A percentile compares a stretch with the other conserved stretches of the same genome.
Evolutionary conservation across 2,888 invertebrate genomes (phyloP).

Genomic region (Conistra vaccinii): DNA sequence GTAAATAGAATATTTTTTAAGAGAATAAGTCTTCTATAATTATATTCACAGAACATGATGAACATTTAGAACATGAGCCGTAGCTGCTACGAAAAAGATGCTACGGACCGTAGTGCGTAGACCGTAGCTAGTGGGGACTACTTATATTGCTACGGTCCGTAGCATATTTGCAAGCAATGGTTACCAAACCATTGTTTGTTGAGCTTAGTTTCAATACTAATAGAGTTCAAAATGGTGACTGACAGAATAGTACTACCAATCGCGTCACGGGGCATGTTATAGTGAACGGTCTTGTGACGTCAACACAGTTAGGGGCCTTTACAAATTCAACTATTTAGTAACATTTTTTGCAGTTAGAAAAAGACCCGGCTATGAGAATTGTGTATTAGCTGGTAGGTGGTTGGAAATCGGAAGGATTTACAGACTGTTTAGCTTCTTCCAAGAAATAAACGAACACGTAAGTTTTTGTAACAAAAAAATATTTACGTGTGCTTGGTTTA

Average conservation of each 20-base stretch:
- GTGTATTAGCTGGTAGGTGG: conserved; percentile 77
- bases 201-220: too few relatives aligned
- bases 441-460: conserved; percentile 78
- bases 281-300: too few relatives aligned
- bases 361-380: conserved; percentile 47
- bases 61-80: too few relatives aligned
- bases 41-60: not conserved
- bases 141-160: too few relatives aligned
- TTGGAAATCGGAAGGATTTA: conserved; percentile 82
- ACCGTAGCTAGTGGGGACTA: too few relatives aligned
- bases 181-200: too few relatives aligned
- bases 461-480: conserved; percentile 59
- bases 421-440: conserved; percentile 76
- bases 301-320: not conserved
- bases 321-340: not conserved
- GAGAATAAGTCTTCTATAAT: not conserved
- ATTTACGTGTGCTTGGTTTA: not conserved
- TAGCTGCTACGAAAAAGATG: not conserved
- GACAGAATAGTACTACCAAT: too few relatives aligned
- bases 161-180: too few relatives aligned
- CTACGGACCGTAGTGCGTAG: too few relatives aligned
- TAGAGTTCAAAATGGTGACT: too few relatives aligned
- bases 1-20: too few relatives aligned
- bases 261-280: too few relatives aligned
- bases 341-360: conserved; percentile 71